These are phyloP conservation scores for Balanococcus diminutus DNA, from an alignment of 2,888 invertebrate species.

Conservation along the genomic window DNA sequence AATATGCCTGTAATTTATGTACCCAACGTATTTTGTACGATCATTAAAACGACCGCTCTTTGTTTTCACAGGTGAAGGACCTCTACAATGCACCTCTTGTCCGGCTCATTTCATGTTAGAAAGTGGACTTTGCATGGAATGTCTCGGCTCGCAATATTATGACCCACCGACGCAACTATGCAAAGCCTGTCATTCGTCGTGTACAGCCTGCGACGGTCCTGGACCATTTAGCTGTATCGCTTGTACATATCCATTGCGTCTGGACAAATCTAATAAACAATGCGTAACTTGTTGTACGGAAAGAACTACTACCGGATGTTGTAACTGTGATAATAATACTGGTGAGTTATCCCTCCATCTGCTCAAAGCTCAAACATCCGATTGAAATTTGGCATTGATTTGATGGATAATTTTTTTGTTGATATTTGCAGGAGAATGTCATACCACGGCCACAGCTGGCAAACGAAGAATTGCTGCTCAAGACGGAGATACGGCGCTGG, in stretches of 20 bases:
- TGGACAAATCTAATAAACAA: conserved; percentile 76
- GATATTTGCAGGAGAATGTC: conserved; percentile 69
- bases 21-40: too few relatives aligned
- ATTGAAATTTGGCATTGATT: too few relatives aligned
- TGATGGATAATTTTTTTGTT: conserved; percentile 29
- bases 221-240: conserved; percentile 73
- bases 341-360: conserved; percentile 63
- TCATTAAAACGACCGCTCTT: not conserved
- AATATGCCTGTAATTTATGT: too few relatives aligned
- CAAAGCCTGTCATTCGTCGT: conserved; percentile 70
- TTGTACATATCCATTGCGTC: conserved; percentile 70
- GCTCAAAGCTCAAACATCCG: too few relatives aligned
- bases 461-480: conserved; percentile 67
- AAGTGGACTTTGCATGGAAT: conserved; percentile 77
- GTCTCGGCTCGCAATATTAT: conserved; percentile 75
- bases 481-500: conserved; percentile 65
- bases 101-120: conserved; percentile 75
- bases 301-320: conserved; percentile 67
- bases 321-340: conserved; percentile 73
- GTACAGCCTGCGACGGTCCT: conserved; percentile 73
- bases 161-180: conserved; percentile 73
- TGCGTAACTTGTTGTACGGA: conserved; percentile 76
- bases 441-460: conserved; percentile 75
- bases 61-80: conserved; percentile 69
- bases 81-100: conserved; percentile 75